Conservation (phyloP, 1,140 invertebrate genomes). For the Dinoponera quadriceps region DNA sequence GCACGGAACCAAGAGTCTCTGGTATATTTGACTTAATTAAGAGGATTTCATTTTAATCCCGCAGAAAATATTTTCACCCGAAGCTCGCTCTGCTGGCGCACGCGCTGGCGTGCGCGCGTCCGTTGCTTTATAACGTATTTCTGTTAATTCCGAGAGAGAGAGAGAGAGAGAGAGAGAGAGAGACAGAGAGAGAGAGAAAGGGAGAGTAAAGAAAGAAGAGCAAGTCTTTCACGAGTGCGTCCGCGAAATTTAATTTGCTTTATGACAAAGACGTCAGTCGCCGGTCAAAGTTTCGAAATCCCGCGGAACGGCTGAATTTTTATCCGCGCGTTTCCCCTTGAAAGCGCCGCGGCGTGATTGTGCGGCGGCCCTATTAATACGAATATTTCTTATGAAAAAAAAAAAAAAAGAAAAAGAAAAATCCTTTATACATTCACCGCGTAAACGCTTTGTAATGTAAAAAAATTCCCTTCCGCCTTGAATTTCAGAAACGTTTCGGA, state of each 20-base stretch:
- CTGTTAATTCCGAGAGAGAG: conserved; percentile 31
- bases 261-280: conserved; percentile 16
- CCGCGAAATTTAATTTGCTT: conserved; percentile 49
- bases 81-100: too few species aligned
- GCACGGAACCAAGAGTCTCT: not conserved
- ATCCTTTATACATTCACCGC: not conserved
- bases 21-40: conserved; percentile 51
- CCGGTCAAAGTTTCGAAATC: conserved; percentile 17
- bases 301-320: conserved; percentile 7
- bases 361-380: conserved; percentile 16
- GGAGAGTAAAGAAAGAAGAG: not conserved
- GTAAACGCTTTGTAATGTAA: conserved; percentile 34
- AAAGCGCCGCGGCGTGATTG: not conserved
- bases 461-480: conserved; percentile 9
- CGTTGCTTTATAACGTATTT: conserved; percentile 17
- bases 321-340: not conserved
- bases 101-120: not conserved
- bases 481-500: conserved; percentile 22
- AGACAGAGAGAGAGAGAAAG: conserved; percentile 1
- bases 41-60: conserved; percentile 43
- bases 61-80: conserved; percentile 31
- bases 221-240: not conserved
- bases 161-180: conserved; percentile 8
- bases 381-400: conserved; percentile 22
- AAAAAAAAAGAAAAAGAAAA: too few species aligned